Evolutionary conservation across 2,113 vertebrate genomes (phyloP).

Genomic region (Microtus oregoni): DNA sequence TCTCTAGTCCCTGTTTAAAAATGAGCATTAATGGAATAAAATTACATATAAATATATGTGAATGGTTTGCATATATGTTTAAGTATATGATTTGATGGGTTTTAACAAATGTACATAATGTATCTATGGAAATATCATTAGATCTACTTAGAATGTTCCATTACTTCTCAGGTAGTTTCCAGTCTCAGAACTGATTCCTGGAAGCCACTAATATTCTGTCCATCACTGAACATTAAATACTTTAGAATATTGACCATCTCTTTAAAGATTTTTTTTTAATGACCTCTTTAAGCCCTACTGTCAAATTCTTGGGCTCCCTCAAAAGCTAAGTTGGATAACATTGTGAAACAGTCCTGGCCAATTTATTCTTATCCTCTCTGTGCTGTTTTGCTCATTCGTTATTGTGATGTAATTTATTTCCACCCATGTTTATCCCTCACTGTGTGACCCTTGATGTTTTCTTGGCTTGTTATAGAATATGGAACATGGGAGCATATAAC

Average conservation of each 20-base stretch:
- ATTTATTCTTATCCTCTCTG: neutral
- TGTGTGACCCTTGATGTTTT: neutral
- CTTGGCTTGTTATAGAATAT: neutral
- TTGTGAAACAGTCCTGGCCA: neutral
- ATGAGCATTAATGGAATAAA: neutral
- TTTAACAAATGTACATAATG: neutral
- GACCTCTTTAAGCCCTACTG: neutral
- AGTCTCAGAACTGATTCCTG: neutral
- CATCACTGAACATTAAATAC: constrained; percentile 1
- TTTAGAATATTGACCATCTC: neutral
- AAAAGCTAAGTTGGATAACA: constrained; percentile 11
- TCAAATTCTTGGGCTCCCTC: constrained; percentile 48
- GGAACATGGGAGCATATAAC: neutral
- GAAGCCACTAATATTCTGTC: neutral
- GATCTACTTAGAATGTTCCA: neutral
- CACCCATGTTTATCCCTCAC: neutral
- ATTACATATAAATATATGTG: neutral
- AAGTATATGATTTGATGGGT: neutral
- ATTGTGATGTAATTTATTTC: neutral
- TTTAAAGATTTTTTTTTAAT: constrained; percentile 12
- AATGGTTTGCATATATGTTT: neutral
- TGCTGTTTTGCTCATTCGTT: constrained; percentile 33
- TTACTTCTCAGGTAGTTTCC: neutral
- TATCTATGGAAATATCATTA: neutral
- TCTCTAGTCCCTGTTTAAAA: neutral